A percentile compares a stretch with the other conserved stretches of the same genome.
Conservation (phyloP, 2,797 vertebrate species). For the Hippoglossus hippoglossus region DNA sequence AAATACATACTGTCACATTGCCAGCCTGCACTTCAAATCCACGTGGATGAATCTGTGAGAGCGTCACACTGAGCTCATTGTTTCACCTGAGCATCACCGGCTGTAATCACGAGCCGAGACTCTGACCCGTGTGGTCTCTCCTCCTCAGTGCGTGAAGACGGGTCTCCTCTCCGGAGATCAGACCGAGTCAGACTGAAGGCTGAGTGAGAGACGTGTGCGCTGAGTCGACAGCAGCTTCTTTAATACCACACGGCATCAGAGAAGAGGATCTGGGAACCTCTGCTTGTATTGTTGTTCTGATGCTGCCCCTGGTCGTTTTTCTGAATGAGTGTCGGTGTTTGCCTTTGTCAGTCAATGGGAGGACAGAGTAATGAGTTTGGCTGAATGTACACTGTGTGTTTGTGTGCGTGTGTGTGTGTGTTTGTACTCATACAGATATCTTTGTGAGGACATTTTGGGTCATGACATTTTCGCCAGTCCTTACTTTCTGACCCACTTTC, state of each 20-base stretch:
- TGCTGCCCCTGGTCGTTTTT: conserved; percentile 33
- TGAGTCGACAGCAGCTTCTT: not conserved
- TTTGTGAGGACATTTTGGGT: too few relatives aligned
- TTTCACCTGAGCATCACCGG: conserved; percentile 57
- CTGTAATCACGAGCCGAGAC: conserved; percentile 25
- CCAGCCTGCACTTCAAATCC: conserved; percentile 46
- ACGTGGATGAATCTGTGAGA: conserved; percentile 33
- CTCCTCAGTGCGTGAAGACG: conserved; percentile 10
- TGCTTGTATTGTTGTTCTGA: conserved; percentile 9
- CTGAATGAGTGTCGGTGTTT: conserved; percentile 48
- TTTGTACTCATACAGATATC: too few relatives aligned
- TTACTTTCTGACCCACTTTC: too few relatives aligned
- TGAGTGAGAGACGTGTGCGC: too few relatives aligned
- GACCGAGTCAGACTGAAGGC: conserved; percentile 9
- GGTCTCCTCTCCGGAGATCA: conserved; percentile 26
- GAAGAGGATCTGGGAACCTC: not conserved
- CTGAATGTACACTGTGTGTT: conserved; percentile 8
- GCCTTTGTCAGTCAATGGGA: conserved; percentile 35
- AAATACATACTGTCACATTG: conserved; percentile 62
- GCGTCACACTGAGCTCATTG: conserved; percentile 65
- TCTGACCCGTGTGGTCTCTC: conserved; percentile 25
- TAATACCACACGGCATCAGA: not conserved
- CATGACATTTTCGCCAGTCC: too few relatives aligned
- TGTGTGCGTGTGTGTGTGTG: conserved; percentile 16
- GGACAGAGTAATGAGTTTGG: conserved; percentile 39